phyloP scores from a whole-genome alignment of 2,888 invertebrate genomes.

The Oasisia sp. region DNA sequence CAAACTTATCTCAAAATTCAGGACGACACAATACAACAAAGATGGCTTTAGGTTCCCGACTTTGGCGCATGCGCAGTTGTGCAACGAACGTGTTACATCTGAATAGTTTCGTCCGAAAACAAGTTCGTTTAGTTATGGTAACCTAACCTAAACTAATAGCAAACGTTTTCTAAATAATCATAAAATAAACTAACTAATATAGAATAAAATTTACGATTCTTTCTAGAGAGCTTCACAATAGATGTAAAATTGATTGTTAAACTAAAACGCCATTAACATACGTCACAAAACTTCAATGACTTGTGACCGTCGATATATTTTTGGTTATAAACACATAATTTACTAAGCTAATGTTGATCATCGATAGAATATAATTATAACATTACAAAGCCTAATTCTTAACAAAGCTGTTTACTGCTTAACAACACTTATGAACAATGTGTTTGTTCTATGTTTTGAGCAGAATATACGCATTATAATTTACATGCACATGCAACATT shows the following conservation, averaged over 20 bases:
- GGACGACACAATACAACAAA: conserved; percentile 17
- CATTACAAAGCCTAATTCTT: background rate
- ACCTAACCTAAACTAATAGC: background rate
- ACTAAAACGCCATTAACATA: background rate
- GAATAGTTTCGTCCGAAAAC: background rate
- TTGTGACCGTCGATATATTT: background rate
- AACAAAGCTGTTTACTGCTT: too few species aligned
- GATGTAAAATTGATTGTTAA: background rate
- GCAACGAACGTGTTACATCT: background rate
- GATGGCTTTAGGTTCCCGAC: conserved; percentile 17
- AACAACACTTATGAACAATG: too few species aligned
- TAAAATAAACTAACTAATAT: background rate
- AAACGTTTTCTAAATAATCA: background rate
- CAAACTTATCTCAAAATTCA: conserved; percentile 13
- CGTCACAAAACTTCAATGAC: background rate
- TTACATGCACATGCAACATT: too few species aligned
- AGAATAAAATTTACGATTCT: background rate
- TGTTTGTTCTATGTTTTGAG: too few species aligned
- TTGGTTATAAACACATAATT: background rate
- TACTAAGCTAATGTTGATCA: background rate
- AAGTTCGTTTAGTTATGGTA: conserved; percentile 4
- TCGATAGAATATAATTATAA: background rate
- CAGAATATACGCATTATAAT: too few species aligned
- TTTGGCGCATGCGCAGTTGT: conserved; percentile 10
- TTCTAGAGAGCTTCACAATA: background rate